Conservation (phyloP, 2,113 vertebrate genomes). For the Mus musculus region DNA sequence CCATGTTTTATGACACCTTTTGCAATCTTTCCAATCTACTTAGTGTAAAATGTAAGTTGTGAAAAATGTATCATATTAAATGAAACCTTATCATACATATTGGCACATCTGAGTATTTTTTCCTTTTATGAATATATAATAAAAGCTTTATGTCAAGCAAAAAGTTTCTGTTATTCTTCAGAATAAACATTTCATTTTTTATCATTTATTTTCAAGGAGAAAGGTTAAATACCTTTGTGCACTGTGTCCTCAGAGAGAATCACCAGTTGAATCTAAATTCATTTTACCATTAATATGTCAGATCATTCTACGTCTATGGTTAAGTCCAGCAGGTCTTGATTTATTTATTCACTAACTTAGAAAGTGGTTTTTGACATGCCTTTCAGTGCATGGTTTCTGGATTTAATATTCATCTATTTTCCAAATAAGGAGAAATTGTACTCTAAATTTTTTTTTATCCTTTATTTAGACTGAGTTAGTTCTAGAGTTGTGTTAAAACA, state of each 20-base stretch:
- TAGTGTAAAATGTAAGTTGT: background rate
- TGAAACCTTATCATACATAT: background rate
- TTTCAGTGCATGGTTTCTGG: background rate
- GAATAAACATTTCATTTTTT: background rate
- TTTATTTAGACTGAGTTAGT: background rate
- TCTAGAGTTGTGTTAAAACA: background rate
- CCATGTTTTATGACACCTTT: background rate
- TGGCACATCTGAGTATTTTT: background rate
- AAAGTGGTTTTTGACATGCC: background rate
- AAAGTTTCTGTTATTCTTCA: slow-evolving; percentile 14
- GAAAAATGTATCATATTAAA: background rate
- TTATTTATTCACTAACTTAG: background rate
- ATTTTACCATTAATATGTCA: background rate
- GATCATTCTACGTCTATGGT: background rate
- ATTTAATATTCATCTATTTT: background rate
- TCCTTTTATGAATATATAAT: background rate
- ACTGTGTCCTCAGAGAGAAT: background rate
- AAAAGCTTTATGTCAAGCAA: background rate
- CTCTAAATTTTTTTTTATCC: background rate
- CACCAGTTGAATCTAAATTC: background rate
- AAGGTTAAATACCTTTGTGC: background rate
- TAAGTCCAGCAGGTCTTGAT: background rate
- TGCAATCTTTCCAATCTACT: background rate
- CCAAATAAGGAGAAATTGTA: background rate
- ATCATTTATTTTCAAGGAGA: background rate